Evolutionary conservation across 2,888 invertebrate genomes (phyloP).

Genomic region (Boloria selene): DNA sequence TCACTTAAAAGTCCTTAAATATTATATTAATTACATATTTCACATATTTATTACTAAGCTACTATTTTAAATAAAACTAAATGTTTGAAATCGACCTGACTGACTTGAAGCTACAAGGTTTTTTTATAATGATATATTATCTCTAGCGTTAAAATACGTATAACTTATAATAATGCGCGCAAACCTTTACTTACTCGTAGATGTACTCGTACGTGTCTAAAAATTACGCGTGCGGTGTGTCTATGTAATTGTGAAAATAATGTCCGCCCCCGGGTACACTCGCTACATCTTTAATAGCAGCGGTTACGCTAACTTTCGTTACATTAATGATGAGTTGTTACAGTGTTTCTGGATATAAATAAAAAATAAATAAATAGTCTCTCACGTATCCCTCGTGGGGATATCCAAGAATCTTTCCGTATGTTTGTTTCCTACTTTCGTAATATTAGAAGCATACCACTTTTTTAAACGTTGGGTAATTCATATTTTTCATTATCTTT

Average conservation of each 20-base stretch:
- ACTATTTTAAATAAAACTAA: not conserved
- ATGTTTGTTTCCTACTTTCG: no score
- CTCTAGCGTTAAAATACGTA: slow-evolving; percentile 13
- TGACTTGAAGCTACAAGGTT: no score
- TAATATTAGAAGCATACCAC: no score
- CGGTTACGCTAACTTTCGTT: slow-evolving; percentile 23
- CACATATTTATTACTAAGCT: no score
- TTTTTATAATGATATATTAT: not conserved
- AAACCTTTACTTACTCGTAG: slow-evolving; percentile 25
- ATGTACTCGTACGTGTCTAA: slow-evolving; percentile 26
- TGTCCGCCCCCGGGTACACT: slow-evolving; percentile 29
- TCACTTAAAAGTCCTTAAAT: no score
- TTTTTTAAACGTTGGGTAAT: no score
- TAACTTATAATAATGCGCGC: slow-evolving; percentile 18
- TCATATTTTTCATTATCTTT: no score
- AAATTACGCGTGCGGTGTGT: slow-evolving; percentile 29
- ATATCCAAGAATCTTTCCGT: not conserved
- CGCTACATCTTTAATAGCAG: slow-evolving; percentile 32
- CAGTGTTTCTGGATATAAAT: slow-evolving; percentile 15
- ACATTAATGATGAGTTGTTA: slow-evolving; percentile 20
- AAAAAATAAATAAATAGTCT: slow-evolving; percentile 9
- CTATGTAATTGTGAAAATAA: slow-evolving; percentile 37
- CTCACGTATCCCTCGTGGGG: slow-evolving; percentile 1
- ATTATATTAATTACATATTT: no score
- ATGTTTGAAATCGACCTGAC: not conserved